A percentile compares a stretch with the other conserved stretches of the same genome.
These are phyloP conservation scores for Chrysina gloriosa DNA, from an alignment of 2,888 invertebrate genomes.

Conservation along the genomic window DNA sequence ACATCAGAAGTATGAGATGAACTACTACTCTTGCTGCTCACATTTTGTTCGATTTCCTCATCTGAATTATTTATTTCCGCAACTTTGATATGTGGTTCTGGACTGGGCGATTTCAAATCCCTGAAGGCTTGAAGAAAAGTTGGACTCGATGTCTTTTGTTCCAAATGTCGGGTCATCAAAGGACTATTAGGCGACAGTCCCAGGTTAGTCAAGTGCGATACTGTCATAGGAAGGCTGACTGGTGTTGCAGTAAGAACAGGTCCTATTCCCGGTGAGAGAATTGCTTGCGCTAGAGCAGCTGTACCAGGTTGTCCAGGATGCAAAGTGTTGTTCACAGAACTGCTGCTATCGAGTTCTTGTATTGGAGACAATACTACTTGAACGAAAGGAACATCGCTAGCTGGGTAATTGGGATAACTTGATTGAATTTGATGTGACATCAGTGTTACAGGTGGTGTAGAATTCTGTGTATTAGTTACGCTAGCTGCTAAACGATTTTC, in stretches of 20 bases:
- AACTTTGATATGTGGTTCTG: slow-evolving; percentile 41
- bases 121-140: slow-evolving; percentile 53
- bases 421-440: slow-evolving; percentile 73
- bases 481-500: slow-evolving; percentile 71
- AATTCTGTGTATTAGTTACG: slow-evolving; percentile 59
- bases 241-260: slow-evolving; percentile 65
- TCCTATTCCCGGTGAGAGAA: slow-evolving; percentile 73
- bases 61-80: slow-evolving; percentile 47
- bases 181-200: slow-evolving; percentile 67
- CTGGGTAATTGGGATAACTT: slow-evolving; percentile 60
- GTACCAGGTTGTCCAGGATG: slow-evolving; percentile 79
- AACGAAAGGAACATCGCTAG: slow-evolving; percentile 77
- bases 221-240: slow-evolving; percentile 70
- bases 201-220: slow-evolving; percentile 71
- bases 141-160: slow-evolving; percentile 49
- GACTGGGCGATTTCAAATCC: slow-evolving; percentile 35
- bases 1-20: slow-evolving; percentile 60
- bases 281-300: slow-evolving; percentile 82
- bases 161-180: slow-evolving; percentile 54
- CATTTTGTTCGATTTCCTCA: slow-evolving; percentile 45
- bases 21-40: slow-evolving; percentile 60
- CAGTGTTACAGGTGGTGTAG: slow-evolving; percentile 73
- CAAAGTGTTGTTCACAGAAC: slow-evolving; percentile 78
- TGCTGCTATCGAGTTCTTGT: slow-evolving; percentile 82
- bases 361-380: slow-evolving; percentile 86